Evolutionary conservation across 2,797 vertebrate genomes (phyloP).

Genomic region (Neosilurus hyrtlii): DNA sequence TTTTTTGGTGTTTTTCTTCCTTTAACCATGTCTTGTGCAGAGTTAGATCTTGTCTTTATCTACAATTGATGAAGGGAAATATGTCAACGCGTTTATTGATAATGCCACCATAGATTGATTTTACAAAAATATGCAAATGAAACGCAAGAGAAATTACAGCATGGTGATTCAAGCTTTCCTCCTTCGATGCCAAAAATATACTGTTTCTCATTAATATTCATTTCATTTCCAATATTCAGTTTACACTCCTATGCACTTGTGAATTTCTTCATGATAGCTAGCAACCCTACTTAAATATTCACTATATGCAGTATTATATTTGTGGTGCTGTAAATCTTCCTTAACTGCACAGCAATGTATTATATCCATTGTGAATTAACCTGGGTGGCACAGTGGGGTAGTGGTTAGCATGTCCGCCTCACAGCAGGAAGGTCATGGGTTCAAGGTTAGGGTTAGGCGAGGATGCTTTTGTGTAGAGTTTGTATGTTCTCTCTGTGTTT

Average conservation of each 20-base stretch:
- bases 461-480: too few species aligned
- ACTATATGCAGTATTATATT: constrained; percentile 20
- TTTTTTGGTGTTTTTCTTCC: too few species aligned
- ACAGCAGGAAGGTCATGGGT: too few species aligned
- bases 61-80: background rate
- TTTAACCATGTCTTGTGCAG: constrained; percentile 40
- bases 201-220: constrained; percentile 37
- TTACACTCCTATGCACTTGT: constrained; percentile 42
- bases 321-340: constrained; percentile 3
- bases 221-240: constrained; percentile 39
- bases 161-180: constrained; percentile 47
- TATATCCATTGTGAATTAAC: too few species aligned
- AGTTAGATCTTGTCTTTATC: constrained; percentile 23
- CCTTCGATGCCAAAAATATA: constrained; percentile 53
- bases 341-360: background rate
- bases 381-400: too few species aligned
- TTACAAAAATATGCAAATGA: constrained; percentile 55
- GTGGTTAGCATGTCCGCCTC: too few species aligned
- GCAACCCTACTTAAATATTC: constrained; percentile 33
- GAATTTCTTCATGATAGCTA: constrained; percentile 14
- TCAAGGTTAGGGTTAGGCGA: too few species aligned
- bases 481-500: too few species aligned
- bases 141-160: constrained; percentile 45
- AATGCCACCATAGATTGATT: constrained; percentile 44
- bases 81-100: constrained; percentile 34